Conservation (phyloP, 2,113 vertebrate species). For the Percopsis transmontana region DNA sequence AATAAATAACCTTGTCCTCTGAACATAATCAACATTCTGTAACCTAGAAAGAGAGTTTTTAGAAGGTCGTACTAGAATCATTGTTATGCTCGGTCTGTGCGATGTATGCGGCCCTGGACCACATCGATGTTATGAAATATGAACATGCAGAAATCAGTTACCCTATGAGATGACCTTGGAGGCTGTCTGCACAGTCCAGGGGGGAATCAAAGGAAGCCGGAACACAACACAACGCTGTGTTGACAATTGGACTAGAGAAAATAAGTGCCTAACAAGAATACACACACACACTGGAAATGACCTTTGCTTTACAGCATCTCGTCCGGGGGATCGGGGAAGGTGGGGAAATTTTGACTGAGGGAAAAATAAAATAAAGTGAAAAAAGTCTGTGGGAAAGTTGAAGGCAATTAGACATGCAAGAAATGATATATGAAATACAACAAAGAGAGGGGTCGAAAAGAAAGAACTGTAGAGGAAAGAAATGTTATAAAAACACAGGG, state of each 20-base stretch:
- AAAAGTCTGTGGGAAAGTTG: too few species aligned
- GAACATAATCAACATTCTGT: conserved; percentile 34
- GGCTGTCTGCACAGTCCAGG: too few species aligned
- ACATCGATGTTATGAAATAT: conserved; percentile 36
- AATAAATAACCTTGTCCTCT: conserved; percentile 30
- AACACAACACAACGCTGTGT: too few species aligned
- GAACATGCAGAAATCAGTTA: conserved; percentile 10
- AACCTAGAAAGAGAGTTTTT: conserved; percentile 29
- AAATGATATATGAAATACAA: too few species aligned
- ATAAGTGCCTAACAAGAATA: too few species aligned
- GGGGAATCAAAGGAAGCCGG: not conserved
- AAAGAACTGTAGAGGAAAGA: not conserved
- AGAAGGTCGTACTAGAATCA: conserved; percentile 25
- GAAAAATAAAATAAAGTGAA: too few species aligned
- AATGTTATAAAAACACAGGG: too few species aligned
- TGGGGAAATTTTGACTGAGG: too few species aligned
- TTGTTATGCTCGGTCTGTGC: conserved; percentile 19
- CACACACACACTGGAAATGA: not conserved
- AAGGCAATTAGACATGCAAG: too few species aligned
- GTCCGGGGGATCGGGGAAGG: not conserved
- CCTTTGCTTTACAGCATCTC: not conserved
- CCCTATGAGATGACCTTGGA: conserved; percentile 22
- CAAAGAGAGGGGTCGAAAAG: too few species aligned
- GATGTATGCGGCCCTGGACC: conserved; percentile 10
- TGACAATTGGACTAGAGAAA: too few species aligned